Evolutionary conservation across 2,888 invertebrate genomes (phyloP), one percentile per base, ranked within the genome.

Genomic region (Aporophyla nigra): DNA sequence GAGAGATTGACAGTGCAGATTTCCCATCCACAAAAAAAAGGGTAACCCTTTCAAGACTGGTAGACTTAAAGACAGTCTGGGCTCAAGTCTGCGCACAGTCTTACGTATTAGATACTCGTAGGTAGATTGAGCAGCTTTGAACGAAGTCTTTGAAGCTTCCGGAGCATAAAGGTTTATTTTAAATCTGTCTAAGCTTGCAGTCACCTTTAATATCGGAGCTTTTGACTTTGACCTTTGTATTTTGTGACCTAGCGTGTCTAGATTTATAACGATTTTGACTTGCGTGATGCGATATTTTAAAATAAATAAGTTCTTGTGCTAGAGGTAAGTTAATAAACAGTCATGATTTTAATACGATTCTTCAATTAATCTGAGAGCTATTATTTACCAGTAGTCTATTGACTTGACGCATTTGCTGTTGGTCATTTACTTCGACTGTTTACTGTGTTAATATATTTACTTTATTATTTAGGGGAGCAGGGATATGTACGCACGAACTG

Each of bases 61-160:
- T 33, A 33, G 33, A 33, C 33, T 33, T 33, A 33, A 6, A 19
- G 16, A 43, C 7, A 72, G 10, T 21, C 16, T 21, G 16, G 40
- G 5, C 14, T 53, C 19, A 53, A 65, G 53, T 40, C 27, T 61
- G 53, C 2, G 12, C 53, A 14, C 2, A 43, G 53, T 53, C 21
- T 56, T 74, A 74, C 14, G 5, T 73, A 43, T 79, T 74, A 80
- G 73, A 85, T 51, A 43, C 40, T 74, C 24, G 2, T 79, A 12
- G n/a, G 4, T 12, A 84, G 74, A 80, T 46, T 19, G 33, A 33
- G 53, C 53, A 43, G 12, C 65, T 76, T 77, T 67, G 40, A 78
- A 61, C 33, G n/a, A 58, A 43, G 51, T 43, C 80, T 76, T 78
- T 77, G 59, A 82, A 75, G 59, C 72, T 75, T 82, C 77, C 75